Evolutionary conservation across 2,113 vertebrate genomes (phyloP).

Genomic region (Plestiodon gilberti): DNA sequence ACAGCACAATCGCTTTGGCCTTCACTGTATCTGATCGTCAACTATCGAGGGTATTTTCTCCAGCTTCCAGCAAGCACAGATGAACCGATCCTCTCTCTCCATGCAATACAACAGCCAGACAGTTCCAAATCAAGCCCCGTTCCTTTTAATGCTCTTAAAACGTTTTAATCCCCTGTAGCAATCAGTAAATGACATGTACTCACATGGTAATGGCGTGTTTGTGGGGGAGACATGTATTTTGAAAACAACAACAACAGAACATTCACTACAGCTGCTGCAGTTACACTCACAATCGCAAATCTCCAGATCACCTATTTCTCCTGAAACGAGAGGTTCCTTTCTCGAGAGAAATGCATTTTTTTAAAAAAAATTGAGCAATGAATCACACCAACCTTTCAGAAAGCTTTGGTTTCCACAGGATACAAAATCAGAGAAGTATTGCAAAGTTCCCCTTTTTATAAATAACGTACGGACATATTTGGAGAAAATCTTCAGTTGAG

Average conservation of each 20-base stretch:
- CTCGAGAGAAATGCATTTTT: neutral
- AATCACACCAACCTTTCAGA: neutral
- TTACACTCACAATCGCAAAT: neutral
- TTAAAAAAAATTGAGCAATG: neutral
- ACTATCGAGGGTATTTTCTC: neutral
- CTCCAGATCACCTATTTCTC: neutral
- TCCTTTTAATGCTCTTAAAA: constrained; percentile 1
- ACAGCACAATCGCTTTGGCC: neutral
- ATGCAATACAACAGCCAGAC: neutral
- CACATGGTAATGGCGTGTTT: no score
- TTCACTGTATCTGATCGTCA: fast-evolving
- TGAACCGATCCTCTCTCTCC: neutral
- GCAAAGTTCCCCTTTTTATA: neutral
- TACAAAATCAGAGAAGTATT: neutral
- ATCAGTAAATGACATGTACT: constrained; percentile 15
- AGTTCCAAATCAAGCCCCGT: neutral
- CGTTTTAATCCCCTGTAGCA: neutral
- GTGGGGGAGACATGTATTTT: neutral
- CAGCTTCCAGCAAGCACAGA: neutral
- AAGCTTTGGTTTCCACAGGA: neutral
- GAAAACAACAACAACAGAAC: neutral
- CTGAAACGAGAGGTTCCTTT: neutral
- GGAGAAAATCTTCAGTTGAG: neutral
- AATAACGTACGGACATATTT: neutral
- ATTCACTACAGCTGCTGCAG: neutral